A percentile compares a stretch with the other conserved stretches of the same genome.
phyloP scores from a whole-genome alignment of 2,797 vertebrate species.

The Enoplosus armatus region DNA sequence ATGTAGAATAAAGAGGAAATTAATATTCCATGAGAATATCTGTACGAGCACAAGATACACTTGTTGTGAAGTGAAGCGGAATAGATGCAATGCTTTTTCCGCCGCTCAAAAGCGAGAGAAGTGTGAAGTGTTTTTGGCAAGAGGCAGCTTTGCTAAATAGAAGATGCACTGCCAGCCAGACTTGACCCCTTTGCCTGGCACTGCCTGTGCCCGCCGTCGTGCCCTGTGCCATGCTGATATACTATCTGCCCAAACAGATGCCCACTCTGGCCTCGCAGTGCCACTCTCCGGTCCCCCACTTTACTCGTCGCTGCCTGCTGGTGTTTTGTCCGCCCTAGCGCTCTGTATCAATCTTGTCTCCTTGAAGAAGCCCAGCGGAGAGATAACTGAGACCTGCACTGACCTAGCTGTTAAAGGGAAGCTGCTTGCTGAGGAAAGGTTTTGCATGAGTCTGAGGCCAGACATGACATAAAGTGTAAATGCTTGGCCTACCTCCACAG shows the following conservation, averaged over 20 bases:
- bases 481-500: conserved; percentile 92
- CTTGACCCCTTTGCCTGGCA: conserved; percentile 70
- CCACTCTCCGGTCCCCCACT: conserved; percentile 38
- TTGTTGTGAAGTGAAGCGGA: conserved; percentile 47
- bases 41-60: conserved; percentile 9
- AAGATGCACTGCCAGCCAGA: conserved; percentile 55
- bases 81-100: conserved; percentile 25
- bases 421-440: conserved; percentile 29
- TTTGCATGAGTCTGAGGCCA: conserved; percentile 6
- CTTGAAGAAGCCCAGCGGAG: conserved; percentile 43
- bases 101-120: conserved; percentile 30
- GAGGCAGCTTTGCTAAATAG: conserved; percentile 48
- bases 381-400: conserved; percentile 30
- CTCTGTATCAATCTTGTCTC: conserved; percentile 44
- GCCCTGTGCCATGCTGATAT: conserved; percentile 75
- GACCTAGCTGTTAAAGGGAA: conserved; percentile 38
- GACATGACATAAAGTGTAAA: conserved; percentile 51
- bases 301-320: conserved; percentile 60
- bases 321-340: conserved; percentile 56
- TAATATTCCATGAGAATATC: conserved; percentile 52
- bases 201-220: conserved; percentile 48
- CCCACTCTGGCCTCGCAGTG: conserved; percentile 51
- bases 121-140: conserved; percentile 61
- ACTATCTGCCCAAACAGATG: conserved; percentile 82
- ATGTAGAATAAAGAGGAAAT: conserved; percentile 31